Conservation (phyloP, 2,888 invertebrate genomes). For the Drosophila mayaguana region DNA sequence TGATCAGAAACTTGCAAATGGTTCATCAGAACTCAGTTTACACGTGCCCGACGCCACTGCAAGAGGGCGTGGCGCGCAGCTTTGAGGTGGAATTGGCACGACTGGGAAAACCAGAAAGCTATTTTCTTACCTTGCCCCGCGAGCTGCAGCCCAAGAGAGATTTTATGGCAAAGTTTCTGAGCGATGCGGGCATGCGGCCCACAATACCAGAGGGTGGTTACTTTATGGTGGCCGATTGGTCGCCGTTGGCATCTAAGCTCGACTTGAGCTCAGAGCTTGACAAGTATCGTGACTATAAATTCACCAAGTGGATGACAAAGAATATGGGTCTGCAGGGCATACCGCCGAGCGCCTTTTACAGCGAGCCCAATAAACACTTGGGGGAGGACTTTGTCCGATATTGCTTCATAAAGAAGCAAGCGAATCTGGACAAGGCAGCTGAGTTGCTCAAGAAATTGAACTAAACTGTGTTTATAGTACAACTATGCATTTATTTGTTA, state of each 20-base stretch:
- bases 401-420: slow-evolving; percentile 97
- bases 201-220: slow-evolving; percentile 98
- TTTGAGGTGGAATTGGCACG: slow-evolving; percentile 93
- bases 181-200: slow-evolving; percentile 94
- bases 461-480: slow-evolving; percentile 27
- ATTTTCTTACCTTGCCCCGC: slow-evolving; percentile 90
- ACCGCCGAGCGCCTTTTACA: slow-evolving; percentile 97
- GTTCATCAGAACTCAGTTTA: slow-evolving; percentile 98
- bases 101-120: slow-evolving; percentile 91
- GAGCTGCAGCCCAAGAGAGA: slow-evolving; percentile 93
- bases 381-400: slow-evolving; percentile 95
- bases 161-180: slow-evolving; percentile 90
- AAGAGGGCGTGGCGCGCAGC: slow-evolving; percentile 96
- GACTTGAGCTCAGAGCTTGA: slow-evolving; percentile 90
- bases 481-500: slow-evolving; percentile 20
- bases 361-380: slow-evolving; percentile 90
- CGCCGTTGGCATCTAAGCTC: slow-evolving; percentile 89
- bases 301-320: slow-evolving; percentile 98
- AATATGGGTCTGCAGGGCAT: slow-evolving; percentile 96
- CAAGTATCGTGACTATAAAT: slow-evolving; percentile 93
- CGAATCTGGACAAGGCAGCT: slow-evolving; percentile 89
- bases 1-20: slow-evolving; percentile 92
- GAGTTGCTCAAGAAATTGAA: slow-evolving; percentile 88
- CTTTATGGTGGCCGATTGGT: slow-evolving; percentile 98
- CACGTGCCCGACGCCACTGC: slow-evolving; percentile 95